Evolutionary conservation across 1,140 invertebrate genomes (phyloP), one percentile per base, ranked within the genome.

Genomic region (Cecropterus lyciades): DNA sequence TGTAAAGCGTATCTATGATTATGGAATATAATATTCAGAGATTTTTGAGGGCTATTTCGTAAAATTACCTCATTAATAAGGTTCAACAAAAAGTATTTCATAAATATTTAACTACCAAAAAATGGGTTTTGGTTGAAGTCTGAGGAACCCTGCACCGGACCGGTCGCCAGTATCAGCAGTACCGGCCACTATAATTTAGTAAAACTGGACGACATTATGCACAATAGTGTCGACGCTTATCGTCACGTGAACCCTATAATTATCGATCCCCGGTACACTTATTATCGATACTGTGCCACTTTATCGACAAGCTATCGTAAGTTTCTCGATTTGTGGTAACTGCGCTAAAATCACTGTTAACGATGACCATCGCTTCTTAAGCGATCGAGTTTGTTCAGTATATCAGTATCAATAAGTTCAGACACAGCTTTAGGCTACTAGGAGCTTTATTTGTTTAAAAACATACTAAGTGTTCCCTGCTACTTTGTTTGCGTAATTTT

Each of bases 151-250:
- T 62, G 24, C 33, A 20, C 16, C 15, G 37, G 60, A 82, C 79
- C 73, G 78, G 79, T 85, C 63, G 64, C 53, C 60, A 40, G 57
- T 60, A 59, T 40, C 49, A 46, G 59, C 62, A 60, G 63, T 60
- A 69, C 33, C 53, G 56, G 57, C 59, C 55, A 70, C 73, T 78
- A 84, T 87, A 89, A 89, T 89, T 87, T 85, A 76, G 82, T 78
- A 82, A 84, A 82, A 84, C 76, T 73, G 80, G 75, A 72, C 75
- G 73, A 84, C 79, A 87, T 87, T 87, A 87, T 79, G 77, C 77
- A 84, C 79, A 82, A 82, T 86, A 82, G 84, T 80, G 79, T 75
- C 73, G 80, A 74, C 77, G 78, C 72, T 81, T 85, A 85, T 84
- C 84, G 73, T 73, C 68, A 63, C 73, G n/a, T 70, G 75, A 77